A percentile compares a stretch with the other conserved stretches of the same genome.
Evolutionary conservation across 2,797 vertebrate genomes (phyloP).

Genomic region (Etheostoma nigrum): DNA sequence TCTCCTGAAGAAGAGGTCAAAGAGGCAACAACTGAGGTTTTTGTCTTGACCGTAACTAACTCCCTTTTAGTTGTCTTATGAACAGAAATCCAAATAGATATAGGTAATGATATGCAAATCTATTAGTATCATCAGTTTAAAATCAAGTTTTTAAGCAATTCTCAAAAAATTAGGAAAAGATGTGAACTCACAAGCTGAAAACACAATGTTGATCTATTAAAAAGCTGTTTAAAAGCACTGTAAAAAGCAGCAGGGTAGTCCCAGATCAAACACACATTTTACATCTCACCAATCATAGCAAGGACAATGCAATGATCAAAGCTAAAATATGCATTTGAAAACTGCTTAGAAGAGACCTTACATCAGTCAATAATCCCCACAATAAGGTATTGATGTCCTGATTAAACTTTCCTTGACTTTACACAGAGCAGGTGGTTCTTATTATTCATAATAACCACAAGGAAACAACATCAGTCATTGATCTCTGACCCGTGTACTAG

Average conservation of each 20-base stretch:
- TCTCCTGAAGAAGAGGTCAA: constrained; percentile 48
- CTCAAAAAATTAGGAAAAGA: not conserved
- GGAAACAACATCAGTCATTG: constrained; percentile 35
- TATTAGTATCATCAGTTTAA: not conserved
- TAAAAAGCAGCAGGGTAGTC: not conserved
- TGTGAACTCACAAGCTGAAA: not conserved
- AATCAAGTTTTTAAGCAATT: not conserved
- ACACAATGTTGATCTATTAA: not conserved
- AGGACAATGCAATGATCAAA: not conserved
- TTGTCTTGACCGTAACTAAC: not conserved
- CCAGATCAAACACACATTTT: not conserved
- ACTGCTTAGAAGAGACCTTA: not conserved
- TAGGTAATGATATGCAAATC: too few relatives aligned
- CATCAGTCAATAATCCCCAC: not conserved
- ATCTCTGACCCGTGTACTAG: constrained; percentile 30
- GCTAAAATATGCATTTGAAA: not conserved
- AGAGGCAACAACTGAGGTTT: not conserved
- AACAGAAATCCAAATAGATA: not conserved
- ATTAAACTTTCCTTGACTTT: constrained; percentile 23
- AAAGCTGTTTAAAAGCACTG: not conserved
- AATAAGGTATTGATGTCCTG: not conserved
- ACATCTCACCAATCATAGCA: not conserved
- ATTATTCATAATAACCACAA: constrained; percentile 34
- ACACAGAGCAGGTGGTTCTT: constrained; percentile 11
- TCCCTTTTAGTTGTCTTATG: not conserved